Base-by-base conservation (phyloP, 1,140 invertebrate species). In the Macrotrachela quadricornifera region DNA sequence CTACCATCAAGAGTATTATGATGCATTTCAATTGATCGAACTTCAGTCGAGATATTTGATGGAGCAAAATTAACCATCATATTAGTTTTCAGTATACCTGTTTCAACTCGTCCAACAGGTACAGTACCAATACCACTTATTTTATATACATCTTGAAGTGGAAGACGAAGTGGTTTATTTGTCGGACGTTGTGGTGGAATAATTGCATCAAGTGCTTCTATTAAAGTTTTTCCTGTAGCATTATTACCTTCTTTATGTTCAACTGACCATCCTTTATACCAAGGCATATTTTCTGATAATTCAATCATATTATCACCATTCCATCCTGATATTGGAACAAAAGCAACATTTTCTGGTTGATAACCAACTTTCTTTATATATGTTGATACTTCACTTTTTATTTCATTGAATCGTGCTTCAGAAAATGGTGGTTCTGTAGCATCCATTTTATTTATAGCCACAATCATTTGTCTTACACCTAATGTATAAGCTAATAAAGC, bases 361-460 rank as follows among this genome's bases (percentile, higher is more conserved):
- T n/a, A n/a, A n/a, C 92, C 90, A 60, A 62, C 77, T 74, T 95
- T 96, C 66, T 83, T 86, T 57, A 95, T 76, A 73, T 92, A 96
- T 59, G 91, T 90, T 64, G 91, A 74, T 61, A 97, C 63, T 76
- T 97, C 97, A 61, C 94, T 86, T 77, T 81, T 81, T 61, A 79
- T 80, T 66, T 80, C 78, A 61, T 72, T 74, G 57, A 75, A 80
- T 59, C 77, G 74, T 57, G 75, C 77, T 73, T 95, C 84, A 60
- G 87, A 81, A 92, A 92, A 99, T 64, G 86, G 79, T 0, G 99
- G 92, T 15, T 94, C 97, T 8, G 90, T 85, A 69, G 95, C 88
- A 73, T 99, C 94, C 94, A 99, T 99, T 78, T 99, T 99, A 76
- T 99, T 99, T 51, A 99, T 88, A 59, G 97, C 75, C 56, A 97